These are phyloP conservation scores for Xerus rutilus DNA, from an alignment of 2,797 vertebrate species.

Conservation along the genomic window DNA sequence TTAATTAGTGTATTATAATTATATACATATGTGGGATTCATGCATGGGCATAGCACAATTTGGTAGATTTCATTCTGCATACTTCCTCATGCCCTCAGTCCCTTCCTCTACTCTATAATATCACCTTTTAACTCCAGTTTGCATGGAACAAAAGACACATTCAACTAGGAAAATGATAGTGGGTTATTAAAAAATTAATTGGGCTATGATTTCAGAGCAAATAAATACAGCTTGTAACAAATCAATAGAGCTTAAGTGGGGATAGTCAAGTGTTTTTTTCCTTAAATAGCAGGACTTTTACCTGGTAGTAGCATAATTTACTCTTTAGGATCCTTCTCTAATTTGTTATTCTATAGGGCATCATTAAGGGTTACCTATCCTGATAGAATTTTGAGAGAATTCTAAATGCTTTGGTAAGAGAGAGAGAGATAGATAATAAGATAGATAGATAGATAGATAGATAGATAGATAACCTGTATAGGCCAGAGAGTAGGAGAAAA, in stretches of 20 bases:
- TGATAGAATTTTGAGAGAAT: background rate
- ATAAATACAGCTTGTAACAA: background rate
- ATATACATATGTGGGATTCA: too few species aligned
- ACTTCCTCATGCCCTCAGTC: too few species aligned
- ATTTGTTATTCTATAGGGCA: background rate
- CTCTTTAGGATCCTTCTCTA: background rate
- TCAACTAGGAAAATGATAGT: background rate
- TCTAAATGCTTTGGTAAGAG: background rate
- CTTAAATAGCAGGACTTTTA: background rate
- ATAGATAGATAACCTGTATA: background rate
- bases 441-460: background rate
- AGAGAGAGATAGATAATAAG: too few species aligned
- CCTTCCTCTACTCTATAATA: too few species aligned
- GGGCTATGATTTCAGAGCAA: background rate
- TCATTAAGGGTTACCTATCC: background rate
- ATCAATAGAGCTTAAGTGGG: background rate
- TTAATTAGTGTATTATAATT: too few species aligned
- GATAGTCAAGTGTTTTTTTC: too few species aligned
- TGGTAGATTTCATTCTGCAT: too few species aligned
- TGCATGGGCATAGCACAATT: too few species aligned
- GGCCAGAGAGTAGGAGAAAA: background rate
- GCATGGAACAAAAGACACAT: background rate
- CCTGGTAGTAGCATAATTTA: background rate
- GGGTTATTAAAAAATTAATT: background rate
- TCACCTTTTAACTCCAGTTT: background rate